Percentiles rank a stretch among this genome's conserved stretches.
phyloP scores from a whole-genome alignment of 2,888 invertebrate genomes.

The Eledona agricola region DNA sequence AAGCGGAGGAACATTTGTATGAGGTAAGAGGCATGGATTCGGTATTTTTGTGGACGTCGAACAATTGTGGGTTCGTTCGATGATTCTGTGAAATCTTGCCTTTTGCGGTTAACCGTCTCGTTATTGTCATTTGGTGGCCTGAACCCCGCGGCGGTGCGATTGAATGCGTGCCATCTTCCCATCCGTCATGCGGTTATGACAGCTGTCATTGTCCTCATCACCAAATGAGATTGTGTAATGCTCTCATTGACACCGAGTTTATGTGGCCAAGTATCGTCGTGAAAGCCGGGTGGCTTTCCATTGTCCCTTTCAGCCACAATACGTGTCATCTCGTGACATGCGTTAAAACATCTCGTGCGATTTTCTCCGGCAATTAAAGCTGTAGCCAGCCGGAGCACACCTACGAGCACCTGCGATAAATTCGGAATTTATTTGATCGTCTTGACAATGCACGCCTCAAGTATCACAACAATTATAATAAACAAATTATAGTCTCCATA shows the following conservation, averaged over 20 bases:
- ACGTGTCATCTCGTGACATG: constrained; percentile 57
- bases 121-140: constrained; percentile 14
- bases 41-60: too few species aligned
- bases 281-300: constrained; percentile 45
- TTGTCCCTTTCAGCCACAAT: constrained; percentile 49
- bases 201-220: constrained; percentile 52
- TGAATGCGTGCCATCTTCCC: constrained; percentile 46
- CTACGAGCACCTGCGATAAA: constrained; percentile 30
- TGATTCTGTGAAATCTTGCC: background rate
- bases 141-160: constrained; percentile 39
- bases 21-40: too few species aligned
- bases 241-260: constrained; percentile 48
- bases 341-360: constrained; percentile 58
- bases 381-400: constrained; percentile 28
- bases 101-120: constrained; percentile 24
- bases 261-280: constrained; percentile 42
- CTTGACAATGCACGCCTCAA: constrained; percentile 27
- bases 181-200: constrained; percentile 59
- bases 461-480: constrained; percentile 49
- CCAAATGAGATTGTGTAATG: constrained; percentile 53
- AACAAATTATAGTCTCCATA: constrained; percentile 54
- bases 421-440: constrained; percentile 34
- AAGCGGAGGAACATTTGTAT: too few species aligned
- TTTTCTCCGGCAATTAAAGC: constrained; percentile 36
- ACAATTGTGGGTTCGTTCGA: background rate